Evolutionary conservation across 2,888 invertebrate species (phyloP), one percentile per base, ranked within the genome.

Genomic region (Agrenia bidenticulata): DNA sequence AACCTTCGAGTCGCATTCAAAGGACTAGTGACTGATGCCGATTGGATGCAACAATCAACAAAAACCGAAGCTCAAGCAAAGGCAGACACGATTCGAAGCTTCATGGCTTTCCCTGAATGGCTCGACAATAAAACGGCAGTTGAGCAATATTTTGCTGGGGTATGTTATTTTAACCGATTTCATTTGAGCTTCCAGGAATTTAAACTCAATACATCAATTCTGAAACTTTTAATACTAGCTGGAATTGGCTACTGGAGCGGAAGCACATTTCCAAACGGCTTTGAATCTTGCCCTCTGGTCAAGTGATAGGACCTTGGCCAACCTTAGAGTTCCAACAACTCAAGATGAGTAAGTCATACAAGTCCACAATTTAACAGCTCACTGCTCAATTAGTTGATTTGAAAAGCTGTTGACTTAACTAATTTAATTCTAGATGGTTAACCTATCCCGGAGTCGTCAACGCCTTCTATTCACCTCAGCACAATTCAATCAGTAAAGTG

Each of bases 51-150:
- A 5, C 90, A 91, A 79, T 81, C 80, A 61, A 92, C 92, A 1
- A 85, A 88, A 66, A 80, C 81, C 42, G 85, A 85, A 73, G 90
- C 92, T 0, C 84, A 83, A 61, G 81, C 81, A 76, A 90, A 90
- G 79, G 84, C 86, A 55, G 80, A 83, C 70, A 86, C 87, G 15
- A 83, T 67, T 13, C 56, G 57, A 37, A 65, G 51, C n/a, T 87
- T 88, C 78, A 89, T 92, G 59, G 92, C 90, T 26, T 92, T 89
- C 81, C 91, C 92, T 23, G 87, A 89, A 67, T 91, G 90, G 86
- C 86, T 90, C 75, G 83, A 86, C 61, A 84, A 88, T 58, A 79
- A 82, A 0, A 81, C 83, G 2, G 83, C 85, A 74, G 81, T 93
- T 41, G 87, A 91, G 77, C 82, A 84, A 26, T 88, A 87, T 79